Base-by-base conservation (phyloP, 2,888 invertebrate genomes). In the Chrysodeixis includens region DNA sequence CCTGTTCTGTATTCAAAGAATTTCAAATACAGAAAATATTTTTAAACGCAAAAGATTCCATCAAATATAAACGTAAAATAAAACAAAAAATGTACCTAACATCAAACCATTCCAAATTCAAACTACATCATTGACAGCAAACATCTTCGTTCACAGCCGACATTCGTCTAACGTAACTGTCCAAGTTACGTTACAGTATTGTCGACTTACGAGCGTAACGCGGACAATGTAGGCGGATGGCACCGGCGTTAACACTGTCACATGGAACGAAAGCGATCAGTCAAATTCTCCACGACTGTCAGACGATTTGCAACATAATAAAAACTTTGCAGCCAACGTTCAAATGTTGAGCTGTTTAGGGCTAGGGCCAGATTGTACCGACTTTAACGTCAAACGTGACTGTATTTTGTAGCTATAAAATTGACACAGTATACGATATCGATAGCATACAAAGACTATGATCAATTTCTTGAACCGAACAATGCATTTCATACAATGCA, bases 231-330 rank as follows among this genome's bases (percentile, higher is more conserved):
- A 66, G 55, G 59, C 74, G 79, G 76, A 78, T 69, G 69, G 71
- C 66, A 71, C 70, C 77, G 76, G 73, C 84, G 83, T 86, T 83
- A 86, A 84, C 82, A 86, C 69, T 86, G 89, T 86, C 83, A 84
- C 65, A 86, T 77, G 90, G 88, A 92, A 93, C 92, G 87, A 92
- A 92, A 91, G 77, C 79, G 83, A 91, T 91, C 90, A 88, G 87
- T 92, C 91, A 90, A 87, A 93, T 93, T 92, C 77, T 90, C 75
- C 88, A 93, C 91, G 93, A 85, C 85, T 93, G 93, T 92, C 93
- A 90, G 71, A 76, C 65, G 73, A 91, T 92, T 92, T 90, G 88
- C 89, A 92, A 91, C 81, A 91, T 89, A 91, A 92, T 88, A 83
- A 85, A 81, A 63, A 71, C 66, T 80, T 79, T 76, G 76, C 62